These are phyloP conservation scores for Thymelicus acteon DNA, from an alignment of 2,888 invertebrate species.

Conservation along the genomic window DNA sequence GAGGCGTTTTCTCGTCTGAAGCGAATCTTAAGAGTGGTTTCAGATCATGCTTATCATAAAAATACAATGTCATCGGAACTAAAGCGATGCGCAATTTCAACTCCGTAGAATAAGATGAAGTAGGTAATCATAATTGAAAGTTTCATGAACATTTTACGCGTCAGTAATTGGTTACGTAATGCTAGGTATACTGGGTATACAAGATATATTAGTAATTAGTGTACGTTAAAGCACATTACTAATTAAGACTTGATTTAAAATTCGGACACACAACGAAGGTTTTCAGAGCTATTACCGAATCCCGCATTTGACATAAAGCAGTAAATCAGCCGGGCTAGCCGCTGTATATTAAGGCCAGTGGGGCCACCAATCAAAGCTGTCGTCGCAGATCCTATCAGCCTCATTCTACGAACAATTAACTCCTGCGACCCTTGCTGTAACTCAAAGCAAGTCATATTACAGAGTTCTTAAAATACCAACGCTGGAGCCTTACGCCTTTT, in stretches of 20 bases:
- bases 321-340: constrained; percentile 18
- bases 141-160: too few relatives aligned
- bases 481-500: neutral
- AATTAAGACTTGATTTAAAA: neutral
- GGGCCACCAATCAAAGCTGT: constrained; percentile 40
- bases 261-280: neutral
- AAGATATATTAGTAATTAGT: too few relatives aligned
- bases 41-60: too few relatives aligned
- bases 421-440: constrained; percentile 24
- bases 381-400: constrained; percentile 40
- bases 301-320: constrained; percentile 20
- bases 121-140: too few relatives aligned
- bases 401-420: constrained; percentile 43
- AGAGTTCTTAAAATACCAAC: neutral
- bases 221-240: neutral
- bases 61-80: too few relatives aligned
- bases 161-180: too few relatives aligned
- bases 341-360: constrained; percentile 25
- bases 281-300: constrained; percentile 1
- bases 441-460: constrained; percentile 4
- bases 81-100: too few relatives aligned
- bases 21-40: too few relatives aligned
- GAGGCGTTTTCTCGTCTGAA: too few relatives aligned
- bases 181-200: too few relatives aligned
- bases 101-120: too few relatives aligned